These are phyloP conservation scores for Tortrix viridana DNA, from an alignment of 2,888 invertebrate species.

Conservation along the genomic window DNA sequence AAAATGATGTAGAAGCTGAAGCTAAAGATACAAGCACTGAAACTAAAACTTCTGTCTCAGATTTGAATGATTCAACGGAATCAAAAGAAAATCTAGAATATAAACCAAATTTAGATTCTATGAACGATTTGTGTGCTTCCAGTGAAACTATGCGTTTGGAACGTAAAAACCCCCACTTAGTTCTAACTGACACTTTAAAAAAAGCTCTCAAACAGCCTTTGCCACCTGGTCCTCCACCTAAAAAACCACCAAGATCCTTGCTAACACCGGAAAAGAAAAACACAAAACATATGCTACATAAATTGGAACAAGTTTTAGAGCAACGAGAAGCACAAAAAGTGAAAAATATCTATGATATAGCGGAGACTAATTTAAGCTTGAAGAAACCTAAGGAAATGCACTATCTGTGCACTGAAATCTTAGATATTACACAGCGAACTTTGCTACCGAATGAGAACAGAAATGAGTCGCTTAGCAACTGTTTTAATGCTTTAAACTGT, in stretches of 20 bases:
- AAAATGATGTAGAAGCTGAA: conserved; percentile 37
- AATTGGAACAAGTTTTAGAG: conserved; percentile 84
- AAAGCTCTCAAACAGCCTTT: conserved; percentile 87
- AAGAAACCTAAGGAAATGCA: conserved; percentile 76
- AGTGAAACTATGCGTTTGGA: conserved; percentile 75
- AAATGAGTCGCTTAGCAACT: conserved; percentile 64
- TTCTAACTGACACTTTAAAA: conserved; percentile 85
- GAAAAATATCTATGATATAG: conserved; percentile 55
- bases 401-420: conserved; percentile 78
- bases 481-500: conserved; percentile 76
- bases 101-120: conserved; percentile 60
- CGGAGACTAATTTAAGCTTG: conserved; percentile 54
- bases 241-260: conserved; percentile 89
- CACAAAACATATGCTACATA: conserved; percentile 85
- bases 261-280: conserved; percentile 58
- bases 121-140: conserved; percentile 68
- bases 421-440: conserved; percentile 69
- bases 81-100: conserved; percentile 38
- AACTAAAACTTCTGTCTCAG: conserved; percentile 13
- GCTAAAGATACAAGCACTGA: not conserved
- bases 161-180: conserved; percentile 73
- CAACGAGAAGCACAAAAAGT: conserved; percentile 71
- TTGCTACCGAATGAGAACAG: conserved; percentile 57
- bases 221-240: conserved; percentile 89
- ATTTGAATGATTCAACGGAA: conserved; percentile 26